Evolutionary conservation across 2,113 vertebrate genomes (phyloP), one percentile per base, ranked within the genome.

Genomic region (Zosterops borbonicus): DNA sequence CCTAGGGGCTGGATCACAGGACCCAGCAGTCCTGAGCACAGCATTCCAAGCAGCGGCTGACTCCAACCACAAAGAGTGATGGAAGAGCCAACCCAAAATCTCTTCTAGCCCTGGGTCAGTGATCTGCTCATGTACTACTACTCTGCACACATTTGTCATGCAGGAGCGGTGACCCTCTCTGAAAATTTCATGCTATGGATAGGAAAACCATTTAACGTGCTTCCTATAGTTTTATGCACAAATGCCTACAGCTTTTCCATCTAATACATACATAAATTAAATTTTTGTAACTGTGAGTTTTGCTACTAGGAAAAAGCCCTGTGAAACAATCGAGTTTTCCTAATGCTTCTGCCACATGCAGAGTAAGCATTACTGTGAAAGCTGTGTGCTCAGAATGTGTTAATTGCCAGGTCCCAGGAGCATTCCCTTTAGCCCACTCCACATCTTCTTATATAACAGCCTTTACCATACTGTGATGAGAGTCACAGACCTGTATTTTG

Each of bases 401-500:
- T 93, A 92, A 88, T 31, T 92, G 76, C 71, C 59, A 67, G 16
- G 29, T 86, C 91, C 76, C 90, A 83, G 55, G 64, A 89, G 56
- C 35, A 28, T 47, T 92, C 59, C 58, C 73, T 53, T 89, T 53
- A 83, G 68, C 44, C 52, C 63, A 22, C 50, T 90, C 39, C 73
- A 63, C 29, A 63, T 67, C 63, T 83, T 80, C 80, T 56, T 56
- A 21, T 14, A 22, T 1, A 39, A 63, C 25, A 85, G 74, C 31
- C 42, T 94, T 80, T 83, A 80, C 56, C 73, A 70, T 19, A 17
- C 23, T 22, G n/a, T 25, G 47, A 62, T 74, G 50, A 82, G 67
- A 91, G 69, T 19, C 83, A 83, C 33, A 33, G 50, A 79, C 44
- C 31, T 0, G 0, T 76, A 84, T 63, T 90, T 83, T 92, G 27